Evolutionary conservation across 2,888 invertebrate species (phyloP).

Genomic region (Dinocampus coccinellae): DNA sequence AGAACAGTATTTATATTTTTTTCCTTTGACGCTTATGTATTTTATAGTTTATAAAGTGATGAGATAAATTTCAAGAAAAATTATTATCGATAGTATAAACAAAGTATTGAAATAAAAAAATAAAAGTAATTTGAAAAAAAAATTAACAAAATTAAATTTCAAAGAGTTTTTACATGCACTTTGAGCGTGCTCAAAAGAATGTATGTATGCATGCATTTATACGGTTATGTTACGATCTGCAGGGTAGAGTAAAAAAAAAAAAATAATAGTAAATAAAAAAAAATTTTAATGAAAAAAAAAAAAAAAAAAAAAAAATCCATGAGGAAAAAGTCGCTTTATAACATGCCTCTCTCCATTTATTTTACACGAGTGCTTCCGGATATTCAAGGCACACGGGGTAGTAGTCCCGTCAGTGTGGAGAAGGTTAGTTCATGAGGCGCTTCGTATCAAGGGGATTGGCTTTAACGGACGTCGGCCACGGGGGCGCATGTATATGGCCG

Average conservation of each 20-base stretch:
- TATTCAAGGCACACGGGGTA: conserved; percentile 60
- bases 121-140: conserved; percentile 16
- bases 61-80: neutral
- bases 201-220: neutral
- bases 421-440: conserved; percentile 58
- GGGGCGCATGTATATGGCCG: conserved; percentile 23
- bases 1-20: no score
- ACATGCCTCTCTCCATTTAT: conserved; percentile 53
- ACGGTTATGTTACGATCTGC: neutral
- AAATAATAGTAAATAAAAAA: no score
- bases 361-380: conserved; percentile 63
- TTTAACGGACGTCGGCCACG: conserved; percentile 12
- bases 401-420: conserved; percentile 48
- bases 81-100: neutral
- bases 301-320: conserved; percentile 29
- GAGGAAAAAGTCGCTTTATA: conserved; percentile 27
- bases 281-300: conserved; percentile 37
- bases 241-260: conserved; percentile 50
- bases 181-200: conserved; percentile 4
- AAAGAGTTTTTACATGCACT: neutral
- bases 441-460: conserved; percentile 17
- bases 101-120: no score
- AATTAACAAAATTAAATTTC: conserved; percentile 2
- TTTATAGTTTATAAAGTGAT: no score
- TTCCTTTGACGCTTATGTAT: no score